Base-by-base conservation (phyloP, 1,140 invertebrate genomes). In the Drosophila hydei region DNA sequence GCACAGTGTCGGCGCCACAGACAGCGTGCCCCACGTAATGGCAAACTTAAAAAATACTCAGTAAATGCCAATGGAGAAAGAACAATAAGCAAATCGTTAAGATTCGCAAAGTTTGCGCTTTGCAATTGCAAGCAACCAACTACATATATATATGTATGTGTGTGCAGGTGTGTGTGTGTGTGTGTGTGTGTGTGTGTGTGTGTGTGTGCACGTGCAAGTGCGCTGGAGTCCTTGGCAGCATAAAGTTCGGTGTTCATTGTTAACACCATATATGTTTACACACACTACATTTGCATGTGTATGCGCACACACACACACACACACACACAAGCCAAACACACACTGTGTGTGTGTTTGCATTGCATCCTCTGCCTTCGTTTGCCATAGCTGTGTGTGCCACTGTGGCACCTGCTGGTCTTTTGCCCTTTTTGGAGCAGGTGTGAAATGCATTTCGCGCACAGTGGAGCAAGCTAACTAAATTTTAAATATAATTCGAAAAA, bases 31-130 rank as follows among this genome's bases (percentile, higher is more conserved):
- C 30, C 30, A 69, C 58, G 12, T 52, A 45, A 62, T 59, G 47
- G 36, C 43, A 45, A 40, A 21, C 51, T 52, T 27, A 27, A 72
- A 72, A 75, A 79, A 64, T 67, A 27, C 71, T 79, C 71, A 48
- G 71, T 58, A 72, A 79, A 75, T 79, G 77, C 67, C 72, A 65
- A 76, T 60, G 56, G 45, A 42, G 60, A 64, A 69, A 64, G 75
- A 69, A 84, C 75, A 79, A 84, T 84, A 83, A 84, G 79, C 72
- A 83, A 83, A 84, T 76, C 79, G 76, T 83, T 79, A 84, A 83
- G 79, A 83, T 79, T 84, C 76, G 59, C 72, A 65, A 79, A 72
- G 61, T 76, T 75, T 79, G 45, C 38, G 21, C 62, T 43, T n/a
- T 43, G 36, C 65, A 75, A 62, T 61, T 62, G 45, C 71, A 38